Base-by-base conservation (phyloP, 2,888 invertebrate species). In the Meta bourneti region DNA sequence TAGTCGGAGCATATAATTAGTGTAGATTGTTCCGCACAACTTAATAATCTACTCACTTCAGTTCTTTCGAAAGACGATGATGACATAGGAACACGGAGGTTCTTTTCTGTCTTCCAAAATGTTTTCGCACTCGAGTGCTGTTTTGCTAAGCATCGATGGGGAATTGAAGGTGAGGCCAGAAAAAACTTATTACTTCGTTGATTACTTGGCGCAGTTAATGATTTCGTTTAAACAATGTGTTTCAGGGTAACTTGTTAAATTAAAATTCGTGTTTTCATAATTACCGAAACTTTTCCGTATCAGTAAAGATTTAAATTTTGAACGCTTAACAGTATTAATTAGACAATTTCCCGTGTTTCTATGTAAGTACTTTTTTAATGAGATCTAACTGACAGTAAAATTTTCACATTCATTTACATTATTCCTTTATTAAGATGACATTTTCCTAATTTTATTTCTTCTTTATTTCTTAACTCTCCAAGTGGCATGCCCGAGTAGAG, bases 241-340 rank as follows among this genome's bases (percentile, higher is more conserved):
- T 90, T 78, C 75, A 48, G 86, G 69, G 81, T 72, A 79, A 80
- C 54, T 80, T 86, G 80, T 80, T 34, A 34, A 85, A 90, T 85
- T 90, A 75, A 90, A 85, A 85, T 85, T 69, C 74, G 70, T 74
- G 71, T 52, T 70, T 75, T 85, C 49, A 81, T 90, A 70, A 90
- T 81, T 90, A 77, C 51, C 75, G 61, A 86, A 85, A 90, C 49
- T 70, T 78, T 78, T 34, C 61, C 51, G n/a, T 9, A 81, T 49
- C 8, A 13, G 34, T 34, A 34, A 34, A 34, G 4, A 34, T 34
- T 34, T 34, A 34, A 34, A 11, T 78, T 90, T 86, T 81, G 6
- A 81, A 78, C 81, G 85, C 80, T 80, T 61, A 54, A 71, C 80
- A 6, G 48, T 61, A 48, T 81, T 88, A 51, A 52, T 48, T 34